These are phyloP conservation scores for Phasia obesa DNA, from an alignment of 2,888 invertebrate species.

Conservation along the genomic window DNA sequence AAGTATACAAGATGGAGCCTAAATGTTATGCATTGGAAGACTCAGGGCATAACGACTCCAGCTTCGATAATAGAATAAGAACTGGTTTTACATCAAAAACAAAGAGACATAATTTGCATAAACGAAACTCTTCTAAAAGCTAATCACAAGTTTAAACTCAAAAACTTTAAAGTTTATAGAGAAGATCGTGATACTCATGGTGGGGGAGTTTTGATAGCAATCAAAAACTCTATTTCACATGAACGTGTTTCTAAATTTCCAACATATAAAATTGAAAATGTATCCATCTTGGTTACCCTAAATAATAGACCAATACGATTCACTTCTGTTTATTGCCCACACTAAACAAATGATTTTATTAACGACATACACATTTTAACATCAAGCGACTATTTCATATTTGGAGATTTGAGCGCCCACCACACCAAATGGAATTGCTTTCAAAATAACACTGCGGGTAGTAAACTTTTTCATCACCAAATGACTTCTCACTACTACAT, in stretches of 20 bases:
- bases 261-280: slow-evolving; percentile 15
- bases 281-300: not conserved
- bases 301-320: no score
- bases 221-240: slow-evolving; percentile 1
- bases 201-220: slow-evolving; percentile 8
- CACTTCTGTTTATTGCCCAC: no score
- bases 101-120: slow-evolving; percentile 3
- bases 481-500: no score
- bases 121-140: slow-evolving; percentile 34
- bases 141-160: slow-evolving; percentile 2
- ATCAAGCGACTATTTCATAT: not conserved
- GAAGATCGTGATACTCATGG: slow-evolving; percentile 2
- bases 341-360: no score
- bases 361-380: no score
- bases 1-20: not conserved
- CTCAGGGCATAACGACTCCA: slow-evolving; percentile 1
- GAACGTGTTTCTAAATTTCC: slow-evolving; percentile 5
- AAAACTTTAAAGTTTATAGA: no score
- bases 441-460: no score
- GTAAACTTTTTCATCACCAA: no score
- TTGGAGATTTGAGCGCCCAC: no score
- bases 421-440: no score
- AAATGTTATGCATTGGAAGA: no score
- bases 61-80: not conserved
- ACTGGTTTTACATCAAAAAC: slow-evolving; percentile 11